Evolutionary conservation across 2,113 vertebrate species (phyloP).

Genomic region (Neolamprologus longior): DNA sequence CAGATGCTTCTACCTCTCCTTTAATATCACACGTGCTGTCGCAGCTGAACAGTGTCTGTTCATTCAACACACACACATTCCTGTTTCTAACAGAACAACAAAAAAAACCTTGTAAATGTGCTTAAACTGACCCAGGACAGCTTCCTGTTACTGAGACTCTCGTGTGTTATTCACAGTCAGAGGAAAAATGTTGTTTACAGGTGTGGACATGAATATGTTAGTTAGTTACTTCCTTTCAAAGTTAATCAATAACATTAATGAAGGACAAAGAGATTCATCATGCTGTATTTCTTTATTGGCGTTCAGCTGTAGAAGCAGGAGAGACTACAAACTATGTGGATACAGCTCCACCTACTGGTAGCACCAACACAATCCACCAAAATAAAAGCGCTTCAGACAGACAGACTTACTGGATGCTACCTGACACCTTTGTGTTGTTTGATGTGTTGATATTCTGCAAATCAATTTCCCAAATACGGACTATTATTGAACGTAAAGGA

Average conservation of each 20-base stretch:
- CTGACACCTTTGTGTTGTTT: background rate
- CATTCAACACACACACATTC: background rate
- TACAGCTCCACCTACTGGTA: slow-evolving; percentile 42
- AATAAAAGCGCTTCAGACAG: background rate
- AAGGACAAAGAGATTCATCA: background rate
- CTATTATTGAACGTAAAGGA: rapidly evolving
- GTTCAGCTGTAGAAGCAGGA: background rate
- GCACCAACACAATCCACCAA: background rate
- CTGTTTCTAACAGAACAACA: background rate
- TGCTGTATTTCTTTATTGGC: background rate
- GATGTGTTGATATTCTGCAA: background rate
- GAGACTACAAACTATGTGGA: background rate
- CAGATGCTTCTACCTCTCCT: background rate
- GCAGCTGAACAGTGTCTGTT: background rate
- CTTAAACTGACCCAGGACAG: background rate
- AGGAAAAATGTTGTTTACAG: background rate
- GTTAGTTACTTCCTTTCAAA: background rate
- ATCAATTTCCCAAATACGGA: background rate
- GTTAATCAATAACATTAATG: background rate
- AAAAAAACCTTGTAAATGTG: background rate
- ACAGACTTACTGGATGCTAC: background rate
- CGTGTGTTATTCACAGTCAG: background rate
- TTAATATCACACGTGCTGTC: background rate
- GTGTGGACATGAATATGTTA: background rate
- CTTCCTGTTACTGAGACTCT: background rate